A percentile compares a stretch with the other conserved stretches of the same genome.
These are phyloP conservation scores for Stegodyphus dumicola DNA, from an alignment of 1,140 invertebrate genomes.

Conservation along the genomic window DNA sequence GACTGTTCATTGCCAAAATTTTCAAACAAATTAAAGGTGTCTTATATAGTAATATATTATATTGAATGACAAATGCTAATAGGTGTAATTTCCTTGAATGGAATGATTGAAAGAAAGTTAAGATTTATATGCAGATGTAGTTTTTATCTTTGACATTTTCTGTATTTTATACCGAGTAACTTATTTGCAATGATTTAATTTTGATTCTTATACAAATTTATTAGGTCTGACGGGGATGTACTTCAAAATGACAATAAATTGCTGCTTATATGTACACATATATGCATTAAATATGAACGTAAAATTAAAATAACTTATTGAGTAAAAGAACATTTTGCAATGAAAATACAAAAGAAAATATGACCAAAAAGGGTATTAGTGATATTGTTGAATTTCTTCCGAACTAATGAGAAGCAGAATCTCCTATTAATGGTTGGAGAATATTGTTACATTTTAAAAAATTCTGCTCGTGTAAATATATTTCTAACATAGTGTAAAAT, in stretches of 20 bases:
- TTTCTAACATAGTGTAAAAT: constrained; percentile 9
- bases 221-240: no score
- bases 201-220: no score
- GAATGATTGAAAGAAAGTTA: neutral
- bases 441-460: neutral
- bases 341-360: neutral
- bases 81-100: neutral
- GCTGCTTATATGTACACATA: no score
- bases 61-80: neutral
- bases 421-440: neutral
- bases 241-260: no score
- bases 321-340: neutral
- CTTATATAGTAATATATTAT: neutral
- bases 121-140: no score
- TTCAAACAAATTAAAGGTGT: no score
- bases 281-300: no score
- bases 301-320: no score
- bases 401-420: neutral
- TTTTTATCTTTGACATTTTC: no score
- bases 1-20: neutral
- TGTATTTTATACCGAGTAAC: no score
- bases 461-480: constrained; percentile 31
- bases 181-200: no score
- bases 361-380: neutral
- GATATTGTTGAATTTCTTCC: neutral